phyloP scores from a whole-genome alignment of 2,797 vertebrate species.

The Melopsittacus undulatus region DNA sequence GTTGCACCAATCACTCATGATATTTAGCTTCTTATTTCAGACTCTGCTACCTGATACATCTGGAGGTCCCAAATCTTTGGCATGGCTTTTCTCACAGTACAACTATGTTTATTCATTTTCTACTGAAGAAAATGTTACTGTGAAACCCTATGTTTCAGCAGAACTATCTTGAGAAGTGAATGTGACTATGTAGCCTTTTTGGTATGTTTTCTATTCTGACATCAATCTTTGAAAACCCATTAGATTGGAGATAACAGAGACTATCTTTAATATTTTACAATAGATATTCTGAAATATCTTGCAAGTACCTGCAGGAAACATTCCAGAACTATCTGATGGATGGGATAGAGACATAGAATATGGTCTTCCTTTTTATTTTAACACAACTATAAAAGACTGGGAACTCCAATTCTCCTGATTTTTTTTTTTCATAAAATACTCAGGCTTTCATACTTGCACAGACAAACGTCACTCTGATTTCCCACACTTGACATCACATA shows the following conservation, averaged over 20 bases:
- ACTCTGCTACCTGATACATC: neutral
- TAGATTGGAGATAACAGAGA: neutral
- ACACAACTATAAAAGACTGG: neutral
- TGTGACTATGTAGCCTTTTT: neutral
- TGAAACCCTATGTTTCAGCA: neutral
- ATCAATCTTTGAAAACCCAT: neutral
- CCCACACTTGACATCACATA: neutral
- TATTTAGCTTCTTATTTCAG: neutral
- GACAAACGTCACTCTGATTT: neutral
- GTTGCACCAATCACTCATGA: neutral
- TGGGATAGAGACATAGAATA: neutral
- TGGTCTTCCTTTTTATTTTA: neutral
- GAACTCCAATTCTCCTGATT: neutral
- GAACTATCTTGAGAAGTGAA: neutral
- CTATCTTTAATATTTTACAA: neutral
- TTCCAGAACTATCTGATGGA: neutral
- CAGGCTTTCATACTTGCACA: neutral
- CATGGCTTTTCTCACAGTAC: neutral
- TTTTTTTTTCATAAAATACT: neutral
- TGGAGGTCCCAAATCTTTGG: neutral
- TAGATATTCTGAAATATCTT: neutral
- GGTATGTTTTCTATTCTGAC: neutral
- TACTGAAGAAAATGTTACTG: neutral
- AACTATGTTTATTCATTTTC: neutral
- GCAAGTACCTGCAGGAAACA: neutral